These are phyloP conservation scores for Selenia dentaria DNA, from an alignment of 2,888 invertebrate species.

Conservation along the genomic window DNA sequence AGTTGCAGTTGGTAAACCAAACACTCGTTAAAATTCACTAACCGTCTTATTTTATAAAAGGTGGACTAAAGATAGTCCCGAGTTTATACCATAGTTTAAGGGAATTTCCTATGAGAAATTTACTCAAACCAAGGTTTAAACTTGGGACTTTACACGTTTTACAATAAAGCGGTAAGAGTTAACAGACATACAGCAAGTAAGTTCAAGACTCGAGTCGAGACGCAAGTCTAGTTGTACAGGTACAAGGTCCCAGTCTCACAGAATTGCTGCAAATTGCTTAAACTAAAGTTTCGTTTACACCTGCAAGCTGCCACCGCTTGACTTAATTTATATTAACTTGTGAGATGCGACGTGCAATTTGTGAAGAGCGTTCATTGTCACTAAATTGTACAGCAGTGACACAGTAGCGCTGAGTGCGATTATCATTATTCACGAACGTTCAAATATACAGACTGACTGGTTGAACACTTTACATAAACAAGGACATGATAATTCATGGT, in stretches of 20 bases:
- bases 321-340: constrained; percentile 58
- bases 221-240: constrained; percentile 22
- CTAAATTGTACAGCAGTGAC: constrained; percentile 1
- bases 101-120: no score
- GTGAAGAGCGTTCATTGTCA: constrained; percentile 9
- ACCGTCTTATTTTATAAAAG: no score
- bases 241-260: constrained; percentile 11
- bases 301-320: constrained; percentile 44
- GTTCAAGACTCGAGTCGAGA: constrained; percentile 22
- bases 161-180: no score
- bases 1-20: no score
- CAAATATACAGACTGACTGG: no score
- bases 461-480: no score
- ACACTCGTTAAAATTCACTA: constrained; percentile 12
- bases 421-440: no score
- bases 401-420: neutral
- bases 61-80: no score
- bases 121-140: no score
- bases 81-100: no score
- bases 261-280: constrained; percentile 23
- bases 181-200: constrained; percentile 17
- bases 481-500: no score
- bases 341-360: constrained; percentile 25
- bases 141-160: no score
- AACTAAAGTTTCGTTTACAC: constrained; percentile 37